phyloP scores from a whole-genome alignment of 2,113 vertebrate species.

The Corythaixoides concolor region DNA sequence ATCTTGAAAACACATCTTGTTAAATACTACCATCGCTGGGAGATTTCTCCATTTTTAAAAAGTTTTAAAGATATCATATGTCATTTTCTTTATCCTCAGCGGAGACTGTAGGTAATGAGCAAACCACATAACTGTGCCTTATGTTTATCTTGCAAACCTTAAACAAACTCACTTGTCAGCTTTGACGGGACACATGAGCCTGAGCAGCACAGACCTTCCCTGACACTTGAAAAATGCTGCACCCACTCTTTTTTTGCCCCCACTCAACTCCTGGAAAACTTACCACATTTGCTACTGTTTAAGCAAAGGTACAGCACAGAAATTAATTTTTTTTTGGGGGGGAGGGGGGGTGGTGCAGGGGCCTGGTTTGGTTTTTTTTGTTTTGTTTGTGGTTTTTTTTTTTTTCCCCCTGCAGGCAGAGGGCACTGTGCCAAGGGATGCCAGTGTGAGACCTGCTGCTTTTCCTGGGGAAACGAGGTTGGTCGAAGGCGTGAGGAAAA shows the following conservation, averaged over 20 bases:
- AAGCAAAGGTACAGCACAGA: neutral
- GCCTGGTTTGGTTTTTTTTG: no score
- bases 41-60: neutral
- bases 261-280: neutral
- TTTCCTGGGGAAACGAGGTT: neutral
- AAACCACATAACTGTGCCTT: neutral
- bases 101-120: neutral
- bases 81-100: neutral
- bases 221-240: fast-evolving
- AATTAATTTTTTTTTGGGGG: neutral
- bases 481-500: neutral
- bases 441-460: neutral
- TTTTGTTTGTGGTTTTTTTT: no score
- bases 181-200: neutral
- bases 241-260: fast-evolving
- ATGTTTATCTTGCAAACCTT: neutral
- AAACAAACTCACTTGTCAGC: slow-evolving; percentile 7
- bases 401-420: neutral
- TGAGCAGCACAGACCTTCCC: neutral
- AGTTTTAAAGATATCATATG: neutral
- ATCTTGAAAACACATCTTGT: neutral
- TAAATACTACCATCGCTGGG: neutral
- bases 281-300: neutral
- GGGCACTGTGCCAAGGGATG: slow-evolving; percentile 11
- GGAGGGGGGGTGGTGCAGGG: no score